Conservation (phyloP, 2,797 vertebrate species). For the Scolopax bukidnonensis region DNA sequence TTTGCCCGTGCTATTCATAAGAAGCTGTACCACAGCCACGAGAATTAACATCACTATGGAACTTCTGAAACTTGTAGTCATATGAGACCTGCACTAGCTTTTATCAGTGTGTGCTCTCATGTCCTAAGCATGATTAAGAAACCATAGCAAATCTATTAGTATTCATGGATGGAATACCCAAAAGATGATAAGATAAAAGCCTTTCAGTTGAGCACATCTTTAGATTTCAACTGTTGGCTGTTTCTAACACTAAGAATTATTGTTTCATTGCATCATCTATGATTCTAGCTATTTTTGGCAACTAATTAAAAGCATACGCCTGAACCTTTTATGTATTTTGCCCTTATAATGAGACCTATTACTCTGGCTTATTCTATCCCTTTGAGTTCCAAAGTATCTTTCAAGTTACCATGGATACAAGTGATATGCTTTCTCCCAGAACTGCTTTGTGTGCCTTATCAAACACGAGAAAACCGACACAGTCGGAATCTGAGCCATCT, state of each 20-base stretch:
- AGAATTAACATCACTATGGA: slow-evolving; percentile 52
- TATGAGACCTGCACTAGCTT: slow-evolving; percentile 6
- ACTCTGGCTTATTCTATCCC: slow-evolving; percentile 73
- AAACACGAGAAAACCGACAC: slow-evolving; percentile 75
- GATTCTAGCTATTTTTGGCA: slow-evolving; percentile 71
- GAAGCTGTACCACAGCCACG: neutral
- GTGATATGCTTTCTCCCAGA: slow-evolving; percentile 75
- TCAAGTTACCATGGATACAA: slow-evolving; percentile 80
- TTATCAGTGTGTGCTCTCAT: slow-evolving; percentile 8
- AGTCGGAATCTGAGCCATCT: slow-evolving; percentile 66
- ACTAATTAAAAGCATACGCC: slow-evolving; percentile 78
- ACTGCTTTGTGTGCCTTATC: slow-evolving; percentile 76
- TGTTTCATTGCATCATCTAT: slow-evolving; percentile 43
- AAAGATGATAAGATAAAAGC: slow-evolving; percentile 36
- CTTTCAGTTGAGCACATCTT: slow-evolving; percentile 25
- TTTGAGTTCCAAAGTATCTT: slow-evolving; percentile 78
- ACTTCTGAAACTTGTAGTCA: slow-evolving; percentile 47
- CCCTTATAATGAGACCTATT: slow-evolving; percentile 80
- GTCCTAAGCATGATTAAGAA: slow-evolving; percentile 68
- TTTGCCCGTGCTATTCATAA: neutral
- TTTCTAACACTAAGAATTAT: slow-evolving; percentile 49
- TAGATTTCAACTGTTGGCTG: slow-evolving; percentile 47
- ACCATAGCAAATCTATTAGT: slow-evolving; percentile 35
- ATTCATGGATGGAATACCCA: neutral
- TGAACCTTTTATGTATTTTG: slow-evolving; percentile 79